Evolutionary conservation across 2,888 invertebrate species (phyloP).

Genomic region (Priocnemis perturbator): DNA sequence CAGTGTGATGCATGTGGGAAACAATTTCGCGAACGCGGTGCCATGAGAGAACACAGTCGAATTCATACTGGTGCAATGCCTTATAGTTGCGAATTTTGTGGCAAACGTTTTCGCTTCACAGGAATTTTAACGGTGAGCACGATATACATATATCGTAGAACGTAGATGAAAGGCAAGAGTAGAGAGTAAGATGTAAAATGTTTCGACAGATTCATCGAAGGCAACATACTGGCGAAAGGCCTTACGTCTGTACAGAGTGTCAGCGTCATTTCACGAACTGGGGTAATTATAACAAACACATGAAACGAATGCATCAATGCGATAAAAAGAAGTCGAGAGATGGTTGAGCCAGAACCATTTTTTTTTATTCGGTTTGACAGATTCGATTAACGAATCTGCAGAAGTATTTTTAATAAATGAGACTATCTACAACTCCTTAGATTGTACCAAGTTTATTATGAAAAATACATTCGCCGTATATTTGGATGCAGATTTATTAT

Average conservation of each 20-base stretch:
- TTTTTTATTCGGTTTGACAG: not conserved
- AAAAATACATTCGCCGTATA: constrained; percentile 29
- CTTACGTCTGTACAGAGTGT: constrained; percentile 82
- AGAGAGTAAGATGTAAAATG: too few species aligned
- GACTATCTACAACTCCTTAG: too few species aligned
- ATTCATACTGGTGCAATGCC: constrained; percentile 86
- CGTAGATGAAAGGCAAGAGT: too few species aligned
- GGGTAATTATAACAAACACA: constrained; percentile 86
- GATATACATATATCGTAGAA: too few species aligned
- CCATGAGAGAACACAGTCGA: constrained; percentile 82
- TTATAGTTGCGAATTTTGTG: constrained; percentile 82
- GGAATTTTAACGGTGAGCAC: constrained; percentile 79
- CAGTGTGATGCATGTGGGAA: constrained; percentile 78
- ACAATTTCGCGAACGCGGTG: constrained; percentile 80
- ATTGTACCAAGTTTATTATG: constrained; percentile 31
- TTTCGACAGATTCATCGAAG: constrained; percentile 78
- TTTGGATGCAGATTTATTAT: constrained; percentile 9
- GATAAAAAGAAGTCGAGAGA: constrained; percentile 74
- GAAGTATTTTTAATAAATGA: not conserved
- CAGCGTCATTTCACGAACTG: constrained; percentile 83
- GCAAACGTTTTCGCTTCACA: constrained; percentile 83
- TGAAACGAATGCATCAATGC: constrained; percentile 80
- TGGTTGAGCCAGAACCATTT: not conserved
- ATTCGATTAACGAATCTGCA: too few species aligned
- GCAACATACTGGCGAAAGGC: constrained; percentile 79